Percentiles rank a stretch among this genome's conserved stretches.
Evolutionary conservation across 2,113 vertebrate genomes (phyloP).

Genomic region (Cinclus mexicanus): DNA sequence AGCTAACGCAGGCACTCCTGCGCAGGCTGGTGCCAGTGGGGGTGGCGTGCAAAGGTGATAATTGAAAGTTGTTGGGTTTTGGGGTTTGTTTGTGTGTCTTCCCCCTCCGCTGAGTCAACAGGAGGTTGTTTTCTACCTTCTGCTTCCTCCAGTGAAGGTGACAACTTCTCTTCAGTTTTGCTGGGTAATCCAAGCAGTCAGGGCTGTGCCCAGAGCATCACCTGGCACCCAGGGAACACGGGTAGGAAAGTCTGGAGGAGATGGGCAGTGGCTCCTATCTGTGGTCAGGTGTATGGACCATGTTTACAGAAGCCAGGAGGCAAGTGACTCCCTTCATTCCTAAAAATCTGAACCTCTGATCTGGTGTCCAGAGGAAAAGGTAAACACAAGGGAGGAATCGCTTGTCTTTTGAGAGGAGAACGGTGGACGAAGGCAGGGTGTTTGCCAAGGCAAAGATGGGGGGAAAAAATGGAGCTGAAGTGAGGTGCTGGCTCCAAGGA

Average conservation of each 20-base stretch:
- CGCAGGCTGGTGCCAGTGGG: slow-evolving; percentile 46
- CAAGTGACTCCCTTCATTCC: slow-evolving; percentile 17
- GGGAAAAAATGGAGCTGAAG: neutral
- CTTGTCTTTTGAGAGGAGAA: neutral
- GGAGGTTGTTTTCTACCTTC: slow-evolving; percentile 17
- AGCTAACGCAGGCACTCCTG: slow-evolving; percentile 49
- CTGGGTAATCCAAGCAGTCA: neutral
- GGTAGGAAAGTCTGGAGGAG: neutral
- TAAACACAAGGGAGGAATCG: neutral
- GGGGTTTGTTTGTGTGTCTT: neutral
- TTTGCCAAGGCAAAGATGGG: neutral
- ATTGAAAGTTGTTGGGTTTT: slow-evolving; percentile 49
- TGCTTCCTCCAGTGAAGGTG: neutral
- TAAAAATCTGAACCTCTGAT: slow-evolving; percentile 7
- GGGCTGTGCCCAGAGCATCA: neutral
- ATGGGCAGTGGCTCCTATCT: neutral
- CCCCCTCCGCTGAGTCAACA: neutral
- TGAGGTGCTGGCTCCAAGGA: neutral
- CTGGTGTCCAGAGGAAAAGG: neutral
- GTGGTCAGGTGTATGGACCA: neutral
- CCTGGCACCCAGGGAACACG: neutral
- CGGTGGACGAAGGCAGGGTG: neutral
- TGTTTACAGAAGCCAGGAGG: neutral
- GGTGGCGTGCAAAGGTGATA: slow-evolving; percentile 15
- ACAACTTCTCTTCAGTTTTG: neutral